phyloP scores from a whole-genome alignment of 2,888 invertebrate species.

The Plemyria rubiginata region DNA sequence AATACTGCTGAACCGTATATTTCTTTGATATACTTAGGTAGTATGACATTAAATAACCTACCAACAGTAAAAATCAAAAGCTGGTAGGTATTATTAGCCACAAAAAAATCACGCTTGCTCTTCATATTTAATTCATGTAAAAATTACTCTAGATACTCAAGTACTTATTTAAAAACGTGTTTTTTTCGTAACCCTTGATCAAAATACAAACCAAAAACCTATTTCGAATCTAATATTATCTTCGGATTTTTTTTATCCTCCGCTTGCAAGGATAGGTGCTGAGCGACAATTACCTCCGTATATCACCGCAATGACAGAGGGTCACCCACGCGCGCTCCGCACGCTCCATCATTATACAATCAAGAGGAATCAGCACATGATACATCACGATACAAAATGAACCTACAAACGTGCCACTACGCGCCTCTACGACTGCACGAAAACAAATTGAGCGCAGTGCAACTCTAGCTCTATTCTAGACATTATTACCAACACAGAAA shows the following conservation, averaged over 20 bases:
- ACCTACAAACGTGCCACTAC: conserved; percentile 27
- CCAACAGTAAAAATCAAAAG: no score
- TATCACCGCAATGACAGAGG: conserved; percentile 68
- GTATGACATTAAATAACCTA: no score
- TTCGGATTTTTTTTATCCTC: conserved; percentile 24
- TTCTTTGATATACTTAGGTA: no score
- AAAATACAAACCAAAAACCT: neutral
- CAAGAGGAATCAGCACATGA: conserved; percentile 76
- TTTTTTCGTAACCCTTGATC: no score
- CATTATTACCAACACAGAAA: conserved; percentile 14
- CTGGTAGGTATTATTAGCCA: no score
- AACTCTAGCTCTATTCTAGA: neutral
- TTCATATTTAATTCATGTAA: no score
- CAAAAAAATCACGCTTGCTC: no score
- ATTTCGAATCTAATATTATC: neutral
- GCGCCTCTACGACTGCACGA: conserved; percentile 14
- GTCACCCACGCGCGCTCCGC: conserved; percentile 78
- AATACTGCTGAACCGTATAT: no score
- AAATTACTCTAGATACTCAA: no score
- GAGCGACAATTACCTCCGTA: conserved; percentile 60
- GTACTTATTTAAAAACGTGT: no score
- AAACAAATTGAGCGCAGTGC: conserved; percentile 9
- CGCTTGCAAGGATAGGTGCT: conserved; percentile 49
- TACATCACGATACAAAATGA: conserved; percentile 43
- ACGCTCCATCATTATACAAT: conserved; percentile 80